Base-by-base conservation (phyloP, 2,888 invertebrate genomes). In the Drosophila fungiperda region DNA sequence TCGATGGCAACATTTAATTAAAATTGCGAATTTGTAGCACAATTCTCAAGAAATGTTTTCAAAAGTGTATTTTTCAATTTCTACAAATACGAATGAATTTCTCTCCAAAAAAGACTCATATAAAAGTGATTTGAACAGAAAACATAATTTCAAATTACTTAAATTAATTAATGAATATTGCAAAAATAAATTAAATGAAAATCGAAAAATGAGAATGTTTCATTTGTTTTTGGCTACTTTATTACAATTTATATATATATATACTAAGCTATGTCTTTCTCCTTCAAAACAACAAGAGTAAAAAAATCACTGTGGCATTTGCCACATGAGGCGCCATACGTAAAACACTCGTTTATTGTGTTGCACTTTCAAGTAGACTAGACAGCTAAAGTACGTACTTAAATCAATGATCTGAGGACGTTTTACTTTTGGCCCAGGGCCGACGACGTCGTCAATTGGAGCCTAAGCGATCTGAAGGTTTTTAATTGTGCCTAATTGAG, bases 401-500 rank as follows among this genome's bases (percentile, higher is more conserved):
- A 87, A 80, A 75, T 69, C 74, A 57, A 45, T 23, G 72, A 67
- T 55, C 63, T 20, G 64, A 29, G 40, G 55, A 40, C 52, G 32
- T 53, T 20, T 36, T 23, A 57, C 59, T 42, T 45, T 23, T 62
- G 59, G 59, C 57, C 62, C 68, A 59, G 58, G 32, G 58, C 61
- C 48, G 64, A 11, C 68, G 70, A 29, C 79, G 54, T 55, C 70
- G 73, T 85, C 87, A 88, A 88, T 87, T 88, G 84, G 76, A 81
- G 73, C 58, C 87, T 75, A 86, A 82, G 82, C 75, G 87, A 81
- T 69, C 71, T 73, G 84, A 87, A 88, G 89, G 89, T 74, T 89
- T 81, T 90, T 88, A 90, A 89, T 90, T 90, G 88, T 75, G 76
- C 59, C 82, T 76, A 82, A 90, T 90, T 90, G 90, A 83, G 71